These are phyloP conservation scores for Chrysodeixis includens DNA, from an alignment of 2,888 invertebrate genomes.

Conservation along the genomic window DNA sequence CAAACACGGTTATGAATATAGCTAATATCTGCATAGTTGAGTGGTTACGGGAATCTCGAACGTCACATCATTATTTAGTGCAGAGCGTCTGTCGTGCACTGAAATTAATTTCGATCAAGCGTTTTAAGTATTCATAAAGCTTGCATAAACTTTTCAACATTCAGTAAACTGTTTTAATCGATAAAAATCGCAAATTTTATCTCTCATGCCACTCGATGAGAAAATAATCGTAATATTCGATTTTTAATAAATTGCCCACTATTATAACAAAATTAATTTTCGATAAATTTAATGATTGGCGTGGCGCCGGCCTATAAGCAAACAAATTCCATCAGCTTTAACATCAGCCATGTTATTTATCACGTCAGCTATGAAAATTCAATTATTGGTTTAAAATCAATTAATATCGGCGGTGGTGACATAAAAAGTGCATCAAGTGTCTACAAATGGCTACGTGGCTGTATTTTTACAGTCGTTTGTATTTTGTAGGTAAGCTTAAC, in stretches of 20 bases:
- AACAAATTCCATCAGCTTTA: slow-evolving; percentile 21
- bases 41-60: slow-evolving; percentile 18
- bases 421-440: neutral
- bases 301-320: neutral
- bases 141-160: too few species aligned
- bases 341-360: slow-evolving; percentile 10
- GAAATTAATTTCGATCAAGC: too few species aligned
- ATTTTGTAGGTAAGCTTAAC: neutral
- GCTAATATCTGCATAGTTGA: slow-evolving; percentile 41
- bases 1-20: slow-evolving; percentile 36
- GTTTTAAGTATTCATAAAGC: too few species aligned
- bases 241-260: neutral
- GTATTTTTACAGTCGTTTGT: neutral
- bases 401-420: slow-evolving; percentile 14
- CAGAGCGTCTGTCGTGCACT: neutral
- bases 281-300: slow-evolving; percentile 6
- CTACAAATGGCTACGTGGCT: neutral
- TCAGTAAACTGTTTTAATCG: too few species aligned
- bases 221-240: neutral
- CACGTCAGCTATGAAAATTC: slow-evolving; percentile 22
- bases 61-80: slow-evolving; percentile 13
- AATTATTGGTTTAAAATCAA: slow-evolving; percentile 19
- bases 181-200: too few species aligned
- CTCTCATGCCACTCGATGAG: too few species aligned
- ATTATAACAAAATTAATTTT: slow-evolving; percentile 5